phyloP scores from a whole-genome alignment of 2,797 vertebrate species.

The Gobionotothen gibberifrons region DNA sequence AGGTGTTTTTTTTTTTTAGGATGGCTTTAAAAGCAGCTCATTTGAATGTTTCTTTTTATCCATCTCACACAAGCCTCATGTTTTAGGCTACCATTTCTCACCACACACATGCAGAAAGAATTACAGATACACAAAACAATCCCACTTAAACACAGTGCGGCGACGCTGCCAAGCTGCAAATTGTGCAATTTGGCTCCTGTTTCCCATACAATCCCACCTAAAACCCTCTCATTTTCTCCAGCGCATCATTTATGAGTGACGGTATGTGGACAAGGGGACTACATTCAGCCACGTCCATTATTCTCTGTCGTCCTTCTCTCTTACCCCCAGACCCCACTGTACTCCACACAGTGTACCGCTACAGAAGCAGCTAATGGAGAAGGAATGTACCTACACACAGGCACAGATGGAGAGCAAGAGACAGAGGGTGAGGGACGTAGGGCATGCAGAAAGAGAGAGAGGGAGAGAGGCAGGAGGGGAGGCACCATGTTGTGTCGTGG shows the following conservation, averaged over 20 bases:
- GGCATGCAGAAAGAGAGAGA: constrained; percentile 28
- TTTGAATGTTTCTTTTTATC: constrained; percentile 46
- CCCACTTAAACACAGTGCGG: constrained; percentile 49
- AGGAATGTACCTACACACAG: constrained; percentile 67
- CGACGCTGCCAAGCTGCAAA: constrained; percentile 51
- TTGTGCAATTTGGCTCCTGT: constrained; percentile 36
- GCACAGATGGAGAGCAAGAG: constrained; percentile 61
- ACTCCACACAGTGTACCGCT: constrained; percentile 32
- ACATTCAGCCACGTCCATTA: constrained; percentile 30
- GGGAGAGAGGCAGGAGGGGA: constrained; percentile 37
- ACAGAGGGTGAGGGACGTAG: constrained; percentile 34
- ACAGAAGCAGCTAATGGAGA: constrained; percentile 73
- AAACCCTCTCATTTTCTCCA: constrained; percentile 36
- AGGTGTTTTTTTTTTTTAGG: constrained; percentile 30
- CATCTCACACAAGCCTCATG: constrained; percentile 23
- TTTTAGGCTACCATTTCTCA: constrained; percentile 42
- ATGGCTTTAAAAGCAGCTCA: constrained; percentile 45
- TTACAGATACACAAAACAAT: constrained; percentile 54
- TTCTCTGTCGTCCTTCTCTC: constrained; percentile 46
- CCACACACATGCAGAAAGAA: constrained; percentile 20
- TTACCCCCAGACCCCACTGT: constrained; percentile 27
- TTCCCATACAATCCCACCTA: constrained; percentile 22
- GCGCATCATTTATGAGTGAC: constrained; percentile 1
- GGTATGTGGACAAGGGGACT: constrained; percentile 26
- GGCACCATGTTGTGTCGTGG: constrained; percentile 23